Evolutionary conservation across 92 coral and sea anemone genomes (phyloP), one percentile per base, ranked within the genome.

Genomic region (Anthopleura xanthogrammica): DNA sequence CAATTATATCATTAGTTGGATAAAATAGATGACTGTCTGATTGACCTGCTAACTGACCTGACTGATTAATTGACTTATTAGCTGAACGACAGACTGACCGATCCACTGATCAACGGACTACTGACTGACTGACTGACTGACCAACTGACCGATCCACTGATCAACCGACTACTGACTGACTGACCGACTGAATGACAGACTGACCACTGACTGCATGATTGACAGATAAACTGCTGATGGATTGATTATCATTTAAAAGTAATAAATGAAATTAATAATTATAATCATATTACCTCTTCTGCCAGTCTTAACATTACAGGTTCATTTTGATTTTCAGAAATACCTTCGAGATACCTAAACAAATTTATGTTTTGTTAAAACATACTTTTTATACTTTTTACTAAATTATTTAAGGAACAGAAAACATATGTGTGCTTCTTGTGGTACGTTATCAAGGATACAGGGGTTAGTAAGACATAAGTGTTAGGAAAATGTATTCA

Each of bases 291-390:
- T 54, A 79, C 94, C 94, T 96, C 99, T 80, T 92, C 93, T 16
- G 98, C 95, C 60, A 93, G 85, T 83, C 93, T 83, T 41, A 96
- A 81, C 76, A 96, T 87, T 22, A 92, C 90, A 57, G 91, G 92
- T 22, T 88, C 95, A 62, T 82, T 82, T 23, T 91, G 82, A 36
- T 85, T 88, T 65, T 90, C 85, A 8, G 90, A 73, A 12, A 88
- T 87, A n/a, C 91, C 97, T 75, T 89, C 82, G 55, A 91, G 81
- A 80, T 88, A 95, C 80, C 98, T 94, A 77, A 80, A 90, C 16
- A 54, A 54, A 11, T 54, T 54, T 11, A 4, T 48, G 52, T 48
- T 48, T 48, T 48, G 65, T 14, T 41, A 70, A 20, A 68, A 29
- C 46, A 70, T 8, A 19, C 5, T n/a, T n/a, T n/a, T n/a, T n/a